Base-by-base conservation (phyloP, 2,888 invertebrate genomes). In the Caenorhabditis zanzibari region DNA sequence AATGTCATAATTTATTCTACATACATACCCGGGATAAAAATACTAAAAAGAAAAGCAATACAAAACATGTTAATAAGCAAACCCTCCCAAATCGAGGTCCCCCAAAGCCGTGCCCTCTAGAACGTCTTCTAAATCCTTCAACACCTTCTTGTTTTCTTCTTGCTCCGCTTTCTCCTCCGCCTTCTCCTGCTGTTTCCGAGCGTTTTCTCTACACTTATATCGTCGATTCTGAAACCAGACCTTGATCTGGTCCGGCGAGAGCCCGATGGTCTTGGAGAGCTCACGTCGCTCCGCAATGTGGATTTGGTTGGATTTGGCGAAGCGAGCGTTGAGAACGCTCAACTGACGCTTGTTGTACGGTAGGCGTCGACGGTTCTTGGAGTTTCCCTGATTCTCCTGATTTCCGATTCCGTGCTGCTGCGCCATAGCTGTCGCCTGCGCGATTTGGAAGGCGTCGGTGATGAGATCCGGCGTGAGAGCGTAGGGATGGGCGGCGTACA, bases 151-250 rank as follows among this genome's bases (percentile, higher is more conserved):
- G n/a, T n/a, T n/a, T n/a, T n/a, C n/a, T n/a, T n/a, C n/a, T n/a
- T n/a, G n/a, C 24, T 26, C 26, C 22, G 16, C 35, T 16, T 28
- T 49, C 76, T 26, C 10, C 28, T 44, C 52, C 49, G 24, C 49
- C 56, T 26, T 22, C 56, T 68, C n/a, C 10, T 32, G 41, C 41
- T n/a, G 4, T 47, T 56, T 54, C 14, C 19, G 14, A 9, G 32
- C 28, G 22, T 5, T 58, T 38, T 32, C 63, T 26, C 80, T 41
- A 38, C 63, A n/a, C 28, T 83, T 83, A 66, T 58, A 71, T 10
- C 85, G 24, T 5, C 74, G 73, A 41, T 85, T 85, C 75, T 85
- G 85, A 49, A 85, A 85, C 85, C 85, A 81, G 24, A 81, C 32
- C 68, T 85, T 85, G 52, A 84, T 64, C 68, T 84, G 84, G 0